A percentile compares a stretch with the other conserved stretches of the same genome.
These are phyloP conservation scores for Spea hammondii DNA, from an alignment of 2,797 vertebrate species.

Conservation along the genomic window DNA sequence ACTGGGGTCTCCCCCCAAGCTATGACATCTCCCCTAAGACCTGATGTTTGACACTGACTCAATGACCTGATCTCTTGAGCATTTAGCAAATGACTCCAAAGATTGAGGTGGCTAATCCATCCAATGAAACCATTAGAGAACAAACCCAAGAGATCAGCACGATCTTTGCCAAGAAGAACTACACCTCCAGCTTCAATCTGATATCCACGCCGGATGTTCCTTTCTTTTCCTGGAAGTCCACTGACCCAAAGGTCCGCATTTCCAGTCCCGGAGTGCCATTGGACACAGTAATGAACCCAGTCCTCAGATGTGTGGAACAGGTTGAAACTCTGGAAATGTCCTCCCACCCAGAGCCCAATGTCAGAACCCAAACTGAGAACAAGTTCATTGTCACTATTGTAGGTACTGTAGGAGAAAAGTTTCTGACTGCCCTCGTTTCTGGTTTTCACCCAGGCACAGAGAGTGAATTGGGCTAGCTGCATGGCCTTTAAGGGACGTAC, in stretches of 20 bases:
- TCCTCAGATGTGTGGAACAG: constrained; percentile 59
- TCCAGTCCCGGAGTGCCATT: constrained; percentile 72
- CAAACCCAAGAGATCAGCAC: constrained; percentile 73
- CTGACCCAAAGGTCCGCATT: constrained; percentile 72
- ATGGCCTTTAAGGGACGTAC: constrained; percentile 62
- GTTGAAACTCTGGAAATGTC: constrained; percentile 72
- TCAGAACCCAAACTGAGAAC: constrained; percentile 66
- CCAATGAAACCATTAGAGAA: constrained; percentile 71
- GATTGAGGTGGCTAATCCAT: constrained; percentile 71
- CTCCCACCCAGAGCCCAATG: constrained; percentile 75
- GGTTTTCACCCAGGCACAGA: constrained; percentile 73
- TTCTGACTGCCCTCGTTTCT: constrained; percentile 61
- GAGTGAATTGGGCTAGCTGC: constrained; percentile 71
- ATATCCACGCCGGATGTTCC: constrained; percentile 65
- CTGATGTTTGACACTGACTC: neutral
- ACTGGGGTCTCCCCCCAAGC: constrained; percentile 78
- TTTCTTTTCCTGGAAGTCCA: constrained; percentile 66
- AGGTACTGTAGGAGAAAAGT: constrained; percentile 74
- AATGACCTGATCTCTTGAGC: neutral
- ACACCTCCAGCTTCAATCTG: constrained; percentile 62
- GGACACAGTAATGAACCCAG: constrained; percentile 78
- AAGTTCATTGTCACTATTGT: constrained; percentile 71
- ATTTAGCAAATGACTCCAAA: constrained; percentile 76
- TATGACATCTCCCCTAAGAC: constrained; percentile 68
- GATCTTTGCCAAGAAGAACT: constrained; percentile 73